Evolutionary conservation across 2,797 vertebrate genomes (phyloP).

Genomic region (Phalloptychus januarius): DNA sequence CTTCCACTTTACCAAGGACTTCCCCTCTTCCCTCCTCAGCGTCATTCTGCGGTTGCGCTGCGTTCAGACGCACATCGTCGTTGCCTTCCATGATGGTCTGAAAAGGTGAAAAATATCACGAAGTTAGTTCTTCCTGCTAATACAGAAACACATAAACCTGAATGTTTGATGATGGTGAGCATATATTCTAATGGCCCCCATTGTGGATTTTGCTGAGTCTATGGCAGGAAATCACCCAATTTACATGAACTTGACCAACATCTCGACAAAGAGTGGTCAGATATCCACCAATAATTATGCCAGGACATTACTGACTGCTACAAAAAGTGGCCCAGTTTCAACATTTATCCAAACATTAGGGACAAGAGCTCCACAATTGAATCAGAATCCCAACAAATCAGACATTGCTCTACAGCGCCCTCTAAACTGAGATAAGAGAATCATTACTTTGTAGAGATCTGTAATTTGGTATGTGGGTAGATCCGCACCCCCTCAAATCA

Average conservation of each 20-base stretch:
- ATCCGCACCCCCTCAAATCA: too few species aligned
- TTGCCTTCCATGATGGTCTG: conserved; percentile 85
- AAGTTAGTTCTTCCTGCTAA: conserved; percentile 66
- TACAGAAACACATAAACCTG: conserved; percentile 54
- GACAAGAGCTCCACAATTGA: background rate
- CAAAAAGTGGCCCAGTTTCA: background rate
- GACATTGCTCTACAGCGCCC: too few species aligned
- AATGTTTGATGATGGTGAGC: conserved; percentile 4
- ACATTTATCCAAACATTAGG: background rate
- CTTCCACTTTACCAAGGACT: conserved; percentile 82
- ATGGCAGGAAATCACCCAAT: background rate
- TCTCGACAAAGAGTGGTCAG: background rate
- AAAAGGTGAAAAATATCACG: conserved; percentile 50
- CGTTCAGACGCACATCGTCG: conserved; percentile 81
- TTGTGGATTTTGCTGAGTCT: background rate
- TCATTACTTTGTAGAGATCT: too few species aligned
- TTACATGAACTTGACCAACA: background rate
- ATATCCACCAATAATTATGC: too few species aligned
- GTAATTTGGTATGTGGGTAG: too few species aligned
- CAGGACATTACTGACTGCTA: too few species aligned
- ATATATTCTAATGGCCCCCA: background rate
- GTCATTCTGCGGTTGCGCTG: conserved; percentile 81
- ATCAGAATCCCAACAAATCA: background rate
- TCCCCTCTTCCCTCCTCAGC: conserved; percentile 52
- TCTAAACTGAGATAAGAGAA: too few species aligned